Base-by-base conservation (phyloP, 2,797 vertebrate genomes). In the Tiaroga cobitis region DNA sequence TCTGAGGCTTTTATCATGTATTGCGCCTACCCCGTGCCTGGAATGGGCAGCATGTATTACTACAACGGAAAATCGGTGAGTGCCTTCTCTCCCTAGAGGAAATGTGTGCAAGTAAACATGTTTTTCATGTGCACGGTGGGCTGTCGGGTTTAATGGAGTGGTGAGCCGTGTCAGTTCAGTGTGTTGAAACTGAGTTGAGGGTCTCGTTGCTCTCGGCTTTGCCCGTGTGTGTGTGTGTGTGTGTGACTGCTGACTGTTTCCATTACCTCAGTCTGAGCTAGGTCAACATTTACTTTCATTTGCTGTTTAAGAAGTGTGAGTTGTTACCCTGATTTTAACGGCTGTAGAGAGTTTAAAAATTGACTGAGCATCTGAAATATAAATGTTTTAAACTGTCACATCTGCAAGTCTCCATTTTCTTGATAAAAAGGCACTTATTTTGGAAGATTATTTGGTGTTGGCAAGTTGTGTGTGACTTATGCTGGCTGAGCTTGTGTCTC, bases 1-100 rank as follows among this genome's bases (percentile, higher is more conserved):
- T 91, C 92, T 90, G 69, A 93, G 92, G 94, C 90, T 95, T 18
- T 78, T 75, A 97, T 90, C 94, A 99, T 99, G 97, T 98, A 99
- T 95, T 99, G 98, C 92, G 97, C 98, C 69, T 99, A 98, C 93
- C 97, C 98, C 84, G 97, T 99, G 91, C 97, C 98, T 93, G 97
- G 98, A 94, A 97, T 97, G 97, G 97, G 96, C 94, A 97, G 95
- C 94, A 98, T 99, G 97, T 99, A 99, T 96, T 99, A 98, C 95
- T 99, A 98, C 96, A 99, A 98, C 92, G 97, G 98, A 79, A 99
- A 99, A 95, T 98, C 97, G 96, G 98, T 99, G 95, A 98, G 97
- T 95, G 89, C 75, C 88, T 88, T 91, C 84, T 87, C 89, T 92
- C 87, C 91, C 86, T 88, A 81, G 61, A 54, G 67, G 67, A 80